A percentile compares a stretch with the other conserved stretches of the same genome.
Evolutionary conservation across 37 sponge, comb jelly and placozoan species (phyloP).

Genomic region (Aplysina aerophoba): DNA sequence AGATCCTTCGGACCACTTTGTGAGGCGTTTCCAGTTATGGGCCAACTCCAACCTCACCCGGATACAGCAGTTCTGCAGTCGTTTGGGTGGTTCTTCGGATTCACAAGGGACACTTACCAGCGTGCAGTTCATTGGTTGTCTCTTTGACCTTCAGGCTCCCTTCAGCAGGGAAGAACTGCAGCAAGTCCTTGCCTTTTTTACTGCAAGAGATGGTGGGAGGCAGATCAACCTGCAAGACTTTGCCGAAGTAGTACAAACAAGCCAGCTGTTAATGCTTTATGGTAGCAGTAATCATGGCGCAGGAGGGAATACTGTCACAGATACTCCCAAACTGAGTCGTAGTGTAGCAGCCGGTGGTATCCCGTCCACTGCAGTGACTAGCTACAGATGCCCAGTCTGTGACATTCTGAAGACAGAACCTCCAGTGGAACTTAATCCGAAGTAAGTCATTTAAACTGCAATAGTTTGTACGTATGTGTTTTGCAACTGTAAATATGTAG

Average conservation of each 20-base stretch:
- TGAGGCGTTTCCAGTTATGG: slow-evolving; percentile 27
- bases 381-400: slow-evolving; percentile 16
- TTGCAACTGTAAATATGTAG: no score
- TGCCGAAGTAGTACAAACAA: background rate
- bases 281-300: background rate
- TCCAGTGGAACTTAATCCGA: slow-evolving; percentile 32
- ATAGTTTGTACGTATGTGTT: no score
- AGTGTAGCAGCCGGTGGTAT: no score
- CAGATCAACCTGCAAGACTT: background rate
- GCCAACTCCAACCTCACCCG: background rate
- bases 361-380: no score
- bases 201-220: background rate
- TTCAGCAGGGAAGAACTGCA: slow-evolving; percentile 13
- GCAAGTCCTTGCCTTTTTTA: background rate
- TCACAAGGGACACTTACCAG: background rate
- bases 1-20: slow-evolving; percentile 9
- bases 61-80: background rate
- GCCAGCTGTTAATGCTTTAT: slow-evolving; percentile 6
- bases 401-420: background rate
- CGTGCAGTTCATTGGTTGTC: slow-evolving; percentile 7
- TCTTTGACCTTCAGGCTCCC: slow-evolving; percentile 27
- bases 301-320: no score
- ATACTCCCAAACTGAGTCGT: no score
- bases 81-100: background rate
- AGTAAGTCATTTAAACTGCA: background rate